phyloP scores from a whole-genome alignment of 2,888 invertebrate species.

The Ptychoptera contaminata region DNA sequence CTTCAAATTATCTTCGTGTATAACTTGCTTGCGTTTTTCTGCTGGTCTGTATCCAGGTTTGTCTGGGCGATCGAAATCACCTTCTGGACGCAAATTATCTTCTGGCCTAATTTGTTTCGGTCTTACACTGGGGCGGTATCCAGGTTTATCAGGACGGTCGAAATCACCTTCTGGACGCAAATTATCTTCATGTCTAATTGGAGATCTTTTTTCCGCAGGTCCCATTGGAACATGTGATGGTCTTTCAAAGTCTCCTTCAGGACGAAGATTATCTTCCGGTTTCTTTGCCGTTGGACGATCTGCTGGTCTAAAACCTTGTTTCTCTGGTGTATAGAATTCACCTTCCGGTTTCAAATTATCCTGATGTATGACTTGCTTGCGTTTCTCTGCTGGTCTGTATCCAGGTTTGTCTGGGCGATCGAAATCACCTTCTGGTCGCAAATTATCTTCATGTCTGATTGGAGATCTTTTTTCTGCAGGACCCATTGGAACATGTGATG shows the following conservation, averaged over 20 bases:
- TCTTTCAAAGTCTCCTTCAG: constrained; percentile 27
- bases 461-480: constrained; percentile 34
- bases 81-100: constrained; percentile 38
- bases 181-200: constrained; percentile 38
- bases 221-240: constrained; percentile 24
- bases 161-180: constrained; percentile 40
- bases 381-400: constrained; percentile 32
- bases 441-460: constrained; percentile 32
- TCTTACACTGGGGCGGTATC: constrained; percentile 33
- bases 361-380: constrained; percentile 34
- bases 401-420: constrained; percentile 20
- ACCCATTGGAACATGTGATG: constrained; percentile 16
- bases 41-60: constrained; percentile 24
- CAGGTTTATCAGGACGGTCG: constrained; percentile 19
- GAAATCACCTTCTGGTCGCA: constrained; percentile 32
- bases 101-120: constrained; percentile 29
- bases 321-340: constrained; percentile 27
- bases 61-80: constrained; percentile 30
- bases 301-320: constrained; percentile 27
- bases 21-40: constrained; percentile 16
- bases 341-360: constrained; percentile 31
- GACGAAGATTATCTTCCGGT: constrained; percentile 42
- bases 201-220: constrained; percentile 30
- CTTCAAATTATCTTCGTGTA: constrained; percentile 34
- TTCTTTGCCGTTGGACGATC: constrained; percentile 31